These are phyloP conservation scores for Pelusios castaneus DNA, from an alignment of 2,113 vertebrate species.

Conservation along the genomic window DNA sequence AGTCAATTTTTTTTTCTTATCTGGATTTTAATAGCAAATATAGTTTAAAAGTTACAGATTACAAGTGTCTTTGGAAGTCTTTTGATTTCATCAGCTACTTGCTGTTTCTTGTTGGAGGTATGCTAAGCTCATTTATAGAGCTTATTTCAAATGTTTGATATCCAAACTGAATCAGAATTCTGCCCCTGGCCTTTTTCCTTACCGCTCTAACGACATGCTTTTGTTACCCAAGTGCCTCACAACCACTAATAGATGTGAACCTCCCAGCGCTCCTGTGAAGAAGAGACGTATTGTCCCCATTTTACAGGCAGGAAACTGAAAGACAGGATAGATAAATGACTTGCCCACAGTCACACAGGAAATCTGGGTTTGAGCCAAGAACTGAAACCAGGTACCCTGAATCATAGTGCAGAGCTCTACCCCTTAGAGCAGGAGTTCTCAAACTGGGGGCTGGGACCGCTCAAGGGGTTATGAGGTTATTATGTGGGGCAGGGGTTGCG, in stretches of 20 bases:
- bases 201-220: not conserved
- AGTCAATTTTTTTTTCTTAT: not conserved
- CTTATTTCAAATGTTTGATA: not conserved
- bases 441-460: too few relatives aligned
- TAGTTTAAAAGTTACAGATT: not conserved
- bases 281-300: not conserved
- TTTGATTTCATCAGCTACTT: not conserved
- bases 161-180: not conserved
- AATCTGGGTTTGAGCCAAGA: not conserved
- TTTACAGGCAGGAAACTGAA: constrained; percentile 43
- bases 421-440: not conserved
- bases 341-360: not conserved
- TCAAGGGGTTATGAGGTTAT: too few relatives aligned
- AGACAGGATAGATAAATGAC: not conserved
- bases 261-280: constrained; percentile 14
- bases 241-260: not conserved
- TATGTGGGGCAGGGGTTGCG: too few relatives aligned
- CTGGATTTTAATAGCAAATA: not conserved
- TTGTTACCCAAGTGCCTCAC: not conserved
- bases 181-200: not conserved
- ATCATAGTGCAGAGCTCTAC: not conserved
- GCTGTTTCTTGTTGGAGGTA: not conserved
- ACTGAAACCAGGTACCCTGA: constrained; percentile 12
- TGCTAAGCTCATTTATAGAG: not conserved
- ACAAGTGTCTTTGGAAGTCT: not conserved